phyloP scores from a whole-genome alignment of 2,888 invertebrate genomes.

The Epinotia bilunana region DNA sequence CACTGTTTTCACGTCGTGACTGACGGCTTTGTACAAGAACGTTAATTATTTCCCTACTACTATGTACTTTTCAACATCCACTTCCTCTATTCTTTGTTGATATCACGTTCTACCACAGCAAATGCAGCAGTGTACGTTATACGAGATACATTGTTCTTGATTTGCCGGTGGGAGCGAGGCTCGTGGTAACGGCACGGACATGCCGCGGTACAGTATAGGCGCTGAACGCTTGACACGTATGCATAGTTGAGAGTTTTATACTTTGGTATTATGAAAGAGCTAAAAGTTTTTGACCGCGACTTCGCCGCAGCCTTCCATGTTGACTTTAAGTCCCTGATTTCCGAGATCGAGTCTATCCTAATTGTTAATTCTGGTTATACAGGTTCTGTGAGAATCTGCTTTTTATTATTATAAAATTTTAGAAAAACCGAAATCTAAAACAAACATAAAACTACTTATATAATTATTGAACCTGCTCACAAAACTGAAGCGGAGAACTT shows the following conservation, averaged over 20 bases:
- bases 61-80: not conserved
- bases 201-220: constrained; percentile 6
- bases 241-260: constrained; percentile 4
- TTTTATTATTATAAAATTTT: too few relatives aligned
- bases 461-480: too few relatives aligned
- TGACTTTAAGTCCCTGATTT: too few relatives aligned
- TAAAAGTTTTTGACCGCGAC: not conserved
- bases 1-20: constrained; percentile 25
- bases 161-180: not conserved
- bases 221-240: constrained; percentile 26
- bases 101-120: not conserved
- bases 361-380: too few relatives aligned
- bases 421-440: too few relatives aligned
- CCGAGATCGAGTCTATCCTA: too few relatives aligned
- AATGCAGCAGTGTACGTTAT: not conserved
- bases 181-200: constrained; percentile 15
- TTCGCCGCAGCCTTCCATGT: too few relatives aligned
- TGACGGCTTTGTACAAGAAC: constrained; percentile 18
- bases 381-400: too few relatives aligned
- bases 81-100: not conserved
- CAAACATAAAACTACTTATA: too few relatives aligned
- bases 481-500: too few relatives aligned
- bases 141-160: not conserved
- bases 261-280: constrained; percentile 14
- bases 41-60: constrained; percentile 6